Evolutionary conservation across 2,888 invertebrate species (phyloP).

Genomic region (Operophtera brumata): DNA sequence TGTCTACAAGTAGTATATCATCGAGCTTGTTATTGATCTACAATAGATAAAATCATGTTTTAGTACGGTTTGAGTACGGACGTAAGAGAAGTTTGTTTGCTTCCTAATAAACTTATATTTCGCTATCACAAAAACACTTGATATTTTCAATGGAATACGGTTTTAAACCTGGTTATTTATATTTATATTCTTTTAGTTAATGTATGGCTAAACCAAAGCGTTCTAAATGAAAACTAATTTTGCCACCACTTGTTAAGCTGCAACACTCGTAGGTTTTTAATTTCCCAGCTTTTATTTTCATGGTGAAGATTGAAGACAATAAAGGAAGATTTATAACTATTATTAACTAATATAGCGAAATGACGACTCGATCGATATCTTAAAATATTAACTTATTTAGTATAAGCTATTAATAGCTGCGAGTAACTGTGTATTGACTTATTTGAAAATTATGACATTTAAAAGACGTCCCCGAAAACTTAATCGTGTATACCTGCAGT

Average conservation of each 20-base stretch:
- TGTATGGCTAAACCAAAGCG: constrained; percentile 72
- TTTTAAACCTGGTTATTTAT: constrained; percentile 63
- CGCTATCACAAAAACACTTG: constrained; percentile 38
- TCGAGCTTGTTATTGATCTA: neutral
- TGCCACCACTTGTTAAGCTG: constrained; percentile 65
- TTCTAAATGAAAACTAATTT: constrained; percentile 52
- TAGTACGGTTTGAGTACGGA: constrained; percentile 18
- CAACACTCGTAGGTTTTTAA: constrained; percentile 33
- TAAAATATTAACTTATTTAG: constrained; percentile 71
- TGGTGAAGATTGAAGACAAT: constrained; percentile 77
- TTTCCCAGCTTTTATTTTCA: constrained; percentile 65
- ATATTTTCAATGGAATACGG: constrained; percentile 56
- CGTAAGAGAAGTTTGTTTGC: constrained; percentile 31
- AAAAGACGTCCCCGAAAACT: constrained; percentile 47
- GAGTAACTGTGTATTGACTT: constrained; percentile 44
- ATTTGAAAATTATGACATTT: constrained; percentile 41
- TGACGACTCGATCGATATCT: constrained; percentile 70
- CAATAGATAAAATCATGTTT: neutral
- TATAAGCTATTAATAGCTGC: constrained; percentile 61
- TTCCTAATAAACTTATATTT: constrained; percentile 39
- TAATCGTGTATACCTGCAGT: constrained; percentile 43
- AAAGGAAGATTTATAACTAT: constrained; percentile 78
- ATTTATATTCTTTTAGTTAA: constrained; percentile 50
- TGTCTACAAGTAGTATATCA: neutral
- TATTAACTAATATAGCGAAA: constrained; percentile 71